Evolutionary conservation across 2,888 invertebrate genomes (phyloP).

Genomic region (Dicyrtoma fusca): DNA sequence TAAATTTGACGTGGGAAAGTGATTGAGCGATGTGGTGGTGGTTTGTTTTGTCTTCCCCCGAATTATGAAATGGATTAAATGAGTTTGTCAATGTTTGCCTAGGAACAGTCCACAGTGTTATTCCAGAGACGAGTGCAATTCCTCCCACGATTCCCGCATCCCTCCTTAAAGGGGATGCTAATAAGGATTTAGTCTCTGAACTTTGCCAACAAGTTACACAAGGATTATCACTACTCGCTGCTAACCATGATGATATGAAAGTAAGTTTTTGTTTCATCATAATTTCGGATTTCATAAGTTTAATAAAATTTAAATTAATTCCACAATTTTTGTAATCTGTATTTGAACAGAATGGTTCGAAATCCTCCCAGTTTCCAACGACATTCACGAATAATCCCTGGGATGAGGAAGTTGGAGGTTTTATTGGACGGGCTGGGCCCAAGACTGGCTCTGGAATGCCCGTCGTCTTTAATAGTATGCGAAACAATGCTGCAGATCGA

Average conservation of each 20-base stretch:
- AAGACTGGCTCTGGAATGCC: too few relatives aligned
- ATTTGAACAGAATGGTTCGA: constrained; percentile 12
- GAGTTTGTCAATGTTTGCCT: too few relatives aligned
- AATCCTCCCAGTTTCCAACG: constrained; percentile 43
- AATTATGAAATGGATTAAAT: constrained; percentile 59
- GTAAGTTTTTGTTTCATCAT: constrained; percentile 38
- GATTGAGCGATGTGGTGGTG: neutral
- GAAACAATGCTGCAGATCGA: neutral
- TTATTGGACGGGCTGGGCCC: neutral
- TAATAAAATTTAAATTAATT: constrained; percentile 1
- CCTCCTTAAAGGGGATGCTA: constrained; percentile 43
- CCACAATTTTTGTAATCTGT: too few relatives aligned
- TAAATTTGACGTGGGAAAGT: too few relatives aligned
- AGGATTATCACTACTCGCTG: constrained; percentile 74
- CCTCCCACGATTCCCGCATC: neutral
- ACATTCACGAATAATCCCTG: constrained; percentile 56
- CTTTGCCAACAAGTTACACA: constrained; percentile 77
- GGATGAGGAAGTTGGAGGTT: constrained; percentile 52
- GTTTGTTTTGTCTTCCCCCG: neutral
- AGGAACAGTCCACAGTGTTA: constrained; percentile 61
- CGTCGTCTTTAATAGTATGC: too few relatives aligned
- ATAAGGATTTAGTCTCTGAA: constrained; percentile 68
- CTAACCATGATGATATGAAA: constrained; percentile 63
- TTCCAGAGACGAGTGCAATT: constrained; percentile 63
- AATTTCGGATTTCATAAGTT: too few relatives aligned